Conservation (phyloP, 2,888 invertebrate species). For the Chaetoderma sp. region DNA sequence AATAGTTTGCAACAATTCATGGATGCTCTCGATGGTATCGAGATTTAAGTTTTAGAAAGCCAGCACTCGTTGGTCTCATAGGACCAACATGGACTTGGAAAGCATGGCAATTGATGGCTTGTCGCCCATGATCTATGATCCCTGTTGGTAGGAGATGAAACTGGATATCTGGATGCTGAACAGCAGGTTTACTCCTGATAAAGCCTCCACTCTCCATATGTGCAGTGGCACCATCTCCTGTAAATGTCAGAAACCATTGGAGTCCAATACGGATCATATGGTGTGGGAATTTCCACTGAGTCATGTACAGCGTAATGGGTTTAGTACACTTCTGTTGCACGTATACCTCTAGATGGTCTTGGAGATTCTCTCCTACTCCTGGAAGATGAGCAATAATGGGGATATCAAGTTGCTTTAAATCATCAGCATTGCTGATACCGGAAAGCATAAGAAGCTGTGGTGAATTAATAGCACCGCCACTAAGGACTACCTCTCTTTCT, state of each 20-base stretch:
- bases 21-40: slow-evolving; percentile 84
- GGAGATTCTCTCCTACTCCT: slow-evolving; percentile 82
- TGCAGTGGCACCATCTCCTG: slow-evolving; percentile 70
- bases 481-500: slow-evolving; percentile 83
- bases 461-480: slow-evolving; percentile 91
- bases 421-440: slow-evolving; percentile 79
- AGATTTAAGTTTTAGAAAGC: slow-evolving; percentile 82
- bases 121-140: slow-evolving; percentile 71
- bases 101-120: slow-evolving; percentile 69
- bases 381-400: slow-evolving; percentile 75
- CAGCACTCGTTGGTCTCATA: slow-evolving; percentile 86
- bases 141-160: slow-evolving; percentile 72
- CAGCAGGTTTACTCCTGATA: slow-evolving; percentile 63
- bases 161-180: slow-evolving; percentile 71
- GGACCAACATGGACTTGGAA: slow-evolving; percentile 72
- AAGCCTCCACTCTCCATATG: slow-evolving; percentile 72
- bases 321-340: slow-evolving; percentile 69
- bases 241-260: slow-evolving; percentile 69
- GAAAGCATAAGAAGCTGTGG: slow-evolving; percentile 94
- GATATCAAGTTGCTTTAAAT: slow-evolving; percentile 72
- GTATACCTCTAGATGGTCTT: slow-evolving; percentile 79
- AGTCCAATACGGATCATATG: slow-evolving; percentile 71
- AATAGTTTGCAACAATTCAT: slow-evolving; percentile 91
- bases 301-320: slow-evolving; percentile 71
- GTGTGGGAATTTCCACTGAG: slow-evolving; percentile 72